Evolutionary conservation across 2,113 vertebrate genomes (phyloP), one percentile per base, ranked within the genome.

Genomic region (Limanda limanda): DNA sequence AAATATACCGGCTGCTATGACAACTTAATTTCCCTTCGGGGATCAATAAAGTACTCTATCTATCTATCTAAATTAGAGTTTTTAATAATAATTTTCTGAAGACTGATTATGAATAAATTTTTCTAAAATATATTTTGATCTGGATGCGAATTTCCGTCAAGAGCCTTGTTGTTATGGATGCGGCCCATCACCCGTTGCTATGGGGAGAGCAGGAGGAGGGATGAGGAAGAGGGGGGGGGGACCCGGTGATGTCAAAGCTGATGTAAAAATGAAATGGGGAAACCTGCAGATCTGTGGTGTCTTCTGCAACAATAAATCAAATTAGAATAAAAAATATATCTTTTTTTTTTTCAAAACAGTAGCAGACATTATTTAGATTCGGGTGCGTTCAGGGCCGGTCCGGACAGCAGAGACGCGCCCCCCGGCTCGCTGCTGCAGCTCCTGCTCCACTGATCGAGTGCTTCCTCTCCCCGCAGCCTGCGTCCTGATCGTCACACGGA

Each of bases 181-280:
- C 78, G 82, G 65, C 71, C 81, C 54, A 54, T 54, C 72, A 45
- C 74, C 65, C 23, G 64, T 57, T 81, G 25, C 73, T 60, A 58
- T 76, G 35, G 69, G 14, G 47, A 51, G 61, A 18, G 18, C 10
- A 37, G 24, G 37, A 27, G 9, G 24, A 25, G 35, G 7, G 23
- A 17, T 25, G 8, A 18, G 47, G 47, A 3, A 18, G 18, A 7
- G n/a, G 59, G 55, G 63, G 69, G 85, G 87, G 83, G 88, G 75
- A 83, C 76, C 74, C 89, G 37, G 79, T 94, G 91, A 93, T 92
- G 92, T 93, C 90, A 91, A 91, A 75, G 82, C 87, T 91, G 92
- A 92, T 91, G 89, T 82, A 86, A 86, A 88, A 86, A 74, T 71
- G 51, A 85, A 88, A 82, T 5, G 73, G 89, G 91, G 83, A 91